Conservation (phyloP, 2,888 invertebrate species). For the Brachyopa scutellaris region DNA sequence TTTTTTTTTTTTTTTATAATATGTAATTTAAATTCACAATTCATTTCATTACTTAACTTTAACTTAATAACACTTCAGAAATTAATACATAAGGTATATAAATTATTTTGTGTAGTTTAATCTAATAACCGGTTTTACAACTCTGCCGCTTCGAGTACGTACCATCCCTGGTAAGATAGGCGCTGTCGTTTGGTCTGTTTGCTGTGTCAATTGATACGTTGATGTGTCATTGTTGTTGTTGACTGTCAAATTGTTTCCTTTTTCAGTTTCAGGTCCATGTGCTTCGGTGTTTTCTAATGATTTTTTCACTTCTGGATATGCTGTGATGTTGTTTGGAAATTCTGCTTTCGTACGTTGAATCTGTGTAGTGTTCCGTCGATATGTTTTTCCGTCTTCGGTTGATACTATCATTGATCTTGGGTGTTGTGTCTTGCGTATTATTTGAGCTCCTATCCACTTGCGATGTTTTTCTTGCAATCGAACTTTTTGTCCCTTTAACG, state of each 20-base stretch:
- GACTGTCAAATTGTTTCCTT: neutral
- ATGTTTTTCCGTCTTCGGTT: neutral
- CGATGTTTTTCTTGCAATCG: conserved; percentile 19
- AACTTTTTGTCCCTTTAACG: neutral
- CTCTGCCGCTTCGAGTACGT: neutral
- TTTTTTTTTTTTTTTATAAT: too few species aligned
- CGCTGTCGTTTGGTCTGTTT: neutral
- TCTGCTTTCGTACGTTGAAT: conserved; percentile 3
- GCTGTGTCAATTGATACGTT: neutral
- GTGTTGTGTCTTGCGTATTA: conserved; percentile 3
- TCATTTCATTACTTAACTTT: too few species aligned
- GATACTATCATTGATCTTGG: conserved; percentile 10
- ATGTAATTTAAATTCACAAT: too few species aligned
- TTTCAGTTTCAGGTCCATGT: neutral
- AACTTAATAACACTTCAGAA: too few species aligned
- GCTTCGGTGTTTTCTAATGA: neutral
- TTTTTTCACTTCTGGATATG: neutral
- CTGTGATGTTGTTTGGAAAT: too few species aligned
- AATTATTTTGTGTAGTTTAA: neutral
- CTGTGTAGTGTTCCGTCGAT: conserved; percentile 10
- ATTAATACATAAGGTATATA: neutral
- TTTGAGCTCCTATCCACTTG: neutral
- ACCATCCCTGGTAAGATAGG: neutral
- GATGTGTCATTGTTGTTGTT: neutral
- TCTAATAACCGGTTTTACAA: neutral